Percentiles rank a stretch among this genome's conserved stretches.
Conservation (phyloP, 2,113 vertebrate genomes). For the Podarcis raffonei region DNA sequence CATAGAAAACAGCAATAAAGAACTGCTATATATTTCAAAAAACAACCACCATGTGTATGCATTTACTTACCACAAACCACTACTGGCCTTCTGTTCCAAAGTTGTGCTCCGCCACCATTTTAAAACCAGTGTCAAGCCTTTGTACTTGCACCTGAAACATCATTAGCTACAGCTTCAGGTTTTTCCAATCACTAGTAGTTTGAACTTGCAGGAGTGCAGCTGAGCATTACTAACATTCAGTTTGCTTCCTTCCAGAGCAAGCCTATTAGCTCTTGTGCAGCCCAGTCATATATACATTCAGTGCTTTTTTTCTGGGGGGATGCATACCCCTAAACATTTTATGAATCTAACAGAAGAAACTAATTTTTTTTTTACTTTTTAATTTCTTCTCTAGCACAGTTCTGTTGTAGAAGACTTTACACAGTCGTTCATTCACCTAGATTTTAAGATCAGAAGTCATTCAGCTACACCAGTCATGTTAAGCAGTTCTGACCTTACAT, state of each 20-base stretch:
- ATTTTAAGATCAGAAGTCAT: neutral
- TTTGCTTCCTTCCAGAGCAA: neutral
- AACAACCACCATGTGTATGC: neutral
- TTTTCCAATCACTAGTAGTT: neutral
- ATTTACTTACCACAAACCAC: neutral
- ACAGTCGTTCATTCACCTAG: neutral
- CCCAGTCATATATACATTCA: too few relatives aligned
- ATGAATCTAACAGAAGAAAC: too few relatives aligned
- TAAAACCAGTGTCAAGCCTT: too few relatives aligned
- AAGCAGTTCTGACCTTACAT: neutral
- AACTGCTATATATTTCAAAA: neutral
- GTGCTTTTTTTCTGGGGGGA: too few relatives aligned
- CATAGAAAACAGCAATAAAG: neutral
- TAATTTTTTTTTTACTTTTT: too few relatives aligned
- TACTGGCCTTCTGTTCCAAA: neutral
- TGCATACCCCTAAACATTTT: too few relatives aligned
- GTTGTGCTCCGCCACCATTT: neutral
- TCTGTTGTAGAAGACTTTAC: neutral
- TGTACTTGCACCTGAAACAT: too few relatives aligned
- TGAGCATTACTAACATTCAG: neutral
- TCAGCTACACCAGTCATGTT: neutral
- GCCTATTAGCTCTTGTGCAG: neutral
- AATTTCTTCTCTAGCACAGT: too few relatives aligned
- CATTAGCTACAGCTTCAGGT: neutral
- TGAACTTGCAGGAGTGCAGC: neutral